Conservation (phyloP, 2,113 vertebrate species). For the Theristicus caerulescens region DNA sequence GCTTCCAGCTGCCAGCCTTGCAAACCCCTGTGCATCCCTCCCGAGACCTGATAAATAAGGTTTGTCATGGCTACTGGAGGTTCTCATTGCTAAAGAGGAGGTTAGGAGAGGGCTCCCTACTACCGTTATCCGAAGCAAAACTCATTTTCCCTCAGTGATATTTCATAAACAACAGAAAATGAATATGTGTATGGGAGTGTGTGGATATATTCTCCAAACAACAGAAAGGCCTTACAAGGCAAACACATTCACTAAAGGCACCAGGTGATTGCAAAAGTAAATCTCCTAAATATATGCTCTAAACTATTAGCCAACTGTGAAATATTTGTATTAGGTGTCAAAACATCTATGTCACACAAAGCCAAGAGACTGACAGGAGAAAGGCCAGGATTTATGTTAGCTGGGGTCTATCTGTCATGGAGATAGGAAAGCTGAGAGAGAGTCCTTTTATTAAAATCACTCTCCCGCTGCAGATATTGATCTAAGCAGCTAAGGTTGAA, state of each 20-base stretch:
- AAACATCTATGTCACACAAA: constrained; percentile 43
- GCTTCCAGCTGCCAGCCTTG: not conserved
- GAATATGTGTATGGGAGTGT: not conserved
- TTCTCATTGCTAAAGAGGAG: not conserved
- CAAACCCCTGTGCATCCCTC: not conserved
- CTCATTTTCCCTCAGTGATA: not conserved
- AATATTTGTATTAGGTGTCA: constrained; percentile 64
- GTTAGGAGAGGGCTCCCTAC: not conserved
- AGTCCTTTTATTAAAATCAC: constrained; percentile 68
- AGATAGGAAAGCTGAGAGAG: constrained; percentile 61
- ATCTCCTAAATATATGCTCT: constrained; percentile 36
- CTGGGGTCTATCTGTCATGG: constrained; percentile 59
- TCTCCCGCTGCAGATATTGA: constrained; percentile 58
- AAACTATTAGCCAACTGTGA: constrained; percentile 40
- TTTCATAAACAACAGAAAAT: constrained; percentile 37
- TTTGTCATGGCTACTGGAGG: not conserved
- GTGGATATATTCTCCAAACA: not conserved
- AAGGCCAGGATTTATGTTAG: constrained; percentile 64
- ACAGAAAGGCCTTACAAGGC: not conserved
- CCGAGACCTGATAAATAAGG: not conserved
- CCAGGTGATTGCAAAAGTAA: constrained; percentile 31
- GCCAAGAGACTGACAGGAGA: constrained; percentile 60
- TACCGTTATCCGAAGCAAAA: not conserved
- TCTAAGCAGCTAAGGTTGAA: constrained; percentile 53
- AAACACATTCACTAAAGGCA: not conserved